Evolutionary conservation across 2,113 vertebrate species (phyloP).

Genomic region (Myotis yumanensis): DNA sequence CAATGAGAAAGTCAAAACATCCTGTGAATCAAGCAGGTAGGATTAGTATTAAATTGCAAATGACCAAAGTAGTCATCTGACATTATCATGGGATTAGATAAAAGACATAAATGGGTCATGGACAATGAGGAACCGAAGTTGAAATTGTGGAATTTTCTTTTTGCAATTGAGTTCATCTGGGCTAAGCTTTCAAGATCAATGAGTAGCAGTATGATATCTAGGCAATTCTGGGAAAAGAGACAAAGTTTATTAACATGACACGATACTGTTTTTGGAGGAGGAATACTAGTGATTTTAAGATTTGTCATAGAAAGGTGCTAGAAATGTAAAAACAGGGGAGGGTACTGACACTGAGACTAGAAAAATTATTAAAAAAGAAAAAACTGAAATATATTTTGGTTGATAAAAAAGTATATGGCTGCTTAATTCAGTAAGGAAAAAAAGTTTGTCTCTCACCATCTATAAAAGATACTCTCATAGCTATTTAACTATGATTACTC

Average conservation of each 20-base stretch:
- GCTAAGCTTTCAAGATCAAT: constrained; percentile 24
- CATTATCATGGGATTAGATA: neutral
- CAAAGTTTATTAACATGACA: neutral
- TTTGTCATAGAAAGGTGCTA: neutral
- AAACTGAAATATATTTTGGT: neutral
- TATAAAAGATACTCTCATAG: neutral
- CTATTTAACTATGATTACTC: constrained; percentile 32
- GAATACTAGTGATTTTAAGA: neutral
- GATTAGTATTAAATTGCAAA: neutral
- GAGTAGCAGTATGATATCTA: neutral
- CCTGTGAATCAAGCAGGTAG: neutral
- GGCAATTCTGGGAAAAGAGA: neutral
- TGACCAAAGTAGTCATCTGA: neutral
- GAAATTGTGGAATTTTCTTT: constrained; percentile 14
- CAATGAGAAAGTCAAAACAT: neutral
- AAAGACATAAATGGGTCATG: neutral
- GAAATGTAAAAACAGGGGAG: neutral
- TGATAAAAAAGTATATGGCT: neutral
- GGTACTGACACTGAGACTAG: neutral
- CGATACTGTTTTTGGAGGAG: neutral
- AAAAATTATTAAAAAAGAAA: neutral
- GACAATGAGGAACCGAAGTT: constrained; percentile 12
- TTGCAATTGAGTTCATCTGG: neutral
- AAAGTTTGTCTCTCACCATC: neutral
- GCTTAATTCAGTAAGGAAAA: constrained; percentile 31